Evolutionary conservation across 2,797 vertebrate genomes (phyloP), one percentile per base, ranked within the genome.

Genomic region (Hypotaenidia okinawae): DNA sequence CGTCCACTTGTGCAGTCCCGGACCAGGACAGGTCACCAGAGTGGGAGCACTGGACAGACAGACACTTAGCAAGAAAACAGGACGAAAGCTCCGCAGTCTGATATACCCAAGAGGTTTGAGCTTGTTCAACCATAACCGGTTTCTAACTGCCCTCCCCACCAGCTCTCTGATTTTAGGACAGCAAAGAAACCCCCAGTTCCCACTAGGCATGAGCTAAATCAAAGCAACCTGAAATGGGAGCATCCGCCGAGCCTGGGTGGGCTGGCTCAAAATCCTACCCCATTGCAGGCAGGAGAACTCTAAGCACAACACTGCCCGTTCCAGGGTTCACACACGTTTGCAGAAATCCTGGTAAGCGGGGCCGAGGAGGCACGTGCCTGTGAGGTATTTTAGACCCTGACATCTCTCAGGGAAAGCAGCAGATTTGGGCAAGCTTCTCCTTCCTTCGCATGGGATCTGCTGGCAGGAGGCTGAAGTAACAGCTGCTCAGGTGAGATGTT

Each of bases 341-440:
- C 49, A 81, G 64, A 67, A 64, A 41, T 43, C 32, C 39, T 43
- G 51, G 39, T 57, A 14, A 16, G 30, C n/a, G 7, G 57, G 52
- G 55, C 39, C 1, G 1, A 67, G 74, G 14, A 58, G 37, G 15
- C 37, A 27, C 0, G 0, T 43, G n/a, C 32, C 78, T 49, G 1
- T 16, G 11, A 17, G 55, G 14, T n/a, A 47, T 28, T 28, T 41
- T 35, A 73, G 41, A n/a, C 37, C 30, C 51, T 32, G 22, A 18
- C 12, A 15, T 9, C 13, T 67, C 39, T 30, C n/a, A 19, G n/a
- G 47, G 68, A 68, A 52, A 74, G 55, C 51, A 22, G 62, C 57
- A 51, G 69, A 25, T 43, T 27, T 30, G 45, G 52, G 39, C 16
- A 24, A 32, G 66, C 21, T 54, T 32, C 39, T 45, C 45, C 57